Evolutionary conservation across 2,888 invertebrate species (phyloP), one percentile per base, ranked within the genome.

Genomic region (Anarsia innoxiella): DNA sequence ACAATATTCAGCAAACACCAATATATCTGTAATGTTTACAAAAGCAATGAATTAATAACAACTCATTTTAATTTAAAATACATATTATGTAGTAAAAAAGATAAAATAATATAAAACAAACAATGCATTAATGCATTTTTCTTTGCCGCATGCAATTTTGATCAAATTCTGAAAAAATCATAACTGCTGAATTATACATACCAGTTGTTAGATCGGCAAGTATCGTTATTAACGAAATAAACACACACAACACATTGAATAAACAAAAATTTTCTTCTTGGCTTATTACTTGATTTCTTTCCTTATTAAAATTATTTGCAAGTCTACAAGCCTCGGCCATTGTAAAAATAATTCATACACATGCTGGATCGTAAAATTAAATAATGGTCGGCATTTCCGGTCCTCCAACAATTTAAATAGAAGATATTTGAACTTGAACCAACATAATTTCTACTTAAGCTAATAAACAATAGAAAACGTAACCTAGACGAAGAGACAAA

Each of bases 141-240:
- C n/a, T n/a, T n/a, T n/a, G n/a, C n/a, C n/a, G n/a, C n/a, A n/a
- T n/a, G n/a, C n/a, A n/a, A n/a, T n/a, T n/a, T n/a, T n/a, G n/a
- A n/a, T n/a, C n/a, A n/a, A n/a, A n/a, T n/a, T n/a, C n/a, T n/a
- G n/a, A n/a, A n/a, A n/a, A n/a, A n/a, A n/a, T n/a, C n/a, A n/a
- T n/a, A n/a, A n/a, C n/a, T n/a, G n/a, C n/a, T n/a, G n/a, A 14
- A 36, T 31, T 33, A 25, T 9, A 60, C 67, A 58, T 61, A 89
- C 89, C 88, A 77, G 88, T 88, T 39, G 86, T 82, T 44, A 88
- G 66, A 69, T 88, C 88, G 37, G 86, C 86, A 49, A 88, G 66
- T 61, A 88, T 88, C 37, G 88, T 85, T 44, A 86, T 80, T 51
- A 88, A 71, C 40, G 88, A 88, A 59, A 88, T 80, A 60, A 87